These are phyloP conservation scores for Drosophila neotestacea DNA, from an alignment of 2,888 invertebrate genomes.

Conservation along the genomic window DNA sequence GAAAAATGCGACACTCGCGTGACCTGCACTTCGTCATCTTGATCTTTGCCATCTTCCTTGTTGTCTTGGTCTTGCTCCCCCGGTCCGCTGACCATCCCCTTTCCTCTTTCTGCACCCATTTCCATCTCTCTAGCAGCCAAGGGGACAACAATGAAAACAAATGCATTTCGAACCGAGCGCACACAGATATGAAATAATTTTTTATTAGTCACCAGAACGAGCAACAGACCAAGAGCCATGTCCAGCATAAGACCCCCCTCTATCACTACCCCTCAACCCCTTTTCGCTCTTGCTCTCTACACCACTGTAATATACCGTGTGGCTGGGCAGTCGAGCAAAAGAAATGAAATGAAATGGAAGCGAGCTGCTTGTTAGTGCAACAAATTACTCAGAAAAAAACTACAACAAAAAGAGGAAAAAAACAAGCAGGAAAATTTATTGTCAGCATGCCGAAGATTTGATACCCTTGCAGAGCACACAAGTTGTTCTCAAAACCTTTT, in stretches of 20 bases:
- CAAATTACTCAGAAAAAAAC: conserved; percentile 68
- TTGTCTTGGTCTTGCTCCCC: neutral
- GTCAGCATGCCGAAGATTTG: neutral
- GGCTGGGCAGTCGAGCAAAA: conserved; percentile 52
- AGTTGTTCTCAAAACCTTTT: neutral
- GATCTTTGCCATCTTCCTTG: conserved; percentile 54
- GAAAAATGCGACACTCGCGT: conserved; percentile 65
- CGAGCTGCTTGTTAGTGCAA: conserved; percentile 76
- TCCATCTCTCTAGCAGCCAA: conserved; percentile 17
- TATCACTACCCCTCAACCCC: neutral
- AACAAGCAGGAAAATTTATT: conserved; percentile 4
- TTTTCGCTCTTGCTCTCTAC: no score
- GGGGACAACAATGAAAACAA: conserved; percentile 73
- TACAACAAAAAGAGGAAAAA: conserved; percentile 6
- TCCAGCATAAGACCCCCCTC: neutral
- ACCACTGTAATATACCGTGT: conserved; percentile 22
- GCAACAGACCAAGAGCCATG: conserved; percentile 26
- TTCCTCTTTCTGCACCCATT: conserved; percentile 5
- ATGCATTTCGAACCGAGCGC: conserved; percentile 64
- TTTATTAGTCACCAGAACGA: conserved; percentile 64
- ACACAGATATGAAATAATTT: conserved; percentile 74
- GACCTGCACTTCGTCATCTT: conserved; percentile 77
- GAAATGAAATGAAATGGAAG: conserved; percentile 73
- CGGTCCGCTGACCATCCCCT: neutral
- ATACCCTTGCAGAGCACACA: neutral